Evolutionary conservation across 35 echinoderm and acorn worm genomes (phyloP), one percentile per base, ranked within the genome.

Genomic region (Holothuria glaberrima): DNA sequence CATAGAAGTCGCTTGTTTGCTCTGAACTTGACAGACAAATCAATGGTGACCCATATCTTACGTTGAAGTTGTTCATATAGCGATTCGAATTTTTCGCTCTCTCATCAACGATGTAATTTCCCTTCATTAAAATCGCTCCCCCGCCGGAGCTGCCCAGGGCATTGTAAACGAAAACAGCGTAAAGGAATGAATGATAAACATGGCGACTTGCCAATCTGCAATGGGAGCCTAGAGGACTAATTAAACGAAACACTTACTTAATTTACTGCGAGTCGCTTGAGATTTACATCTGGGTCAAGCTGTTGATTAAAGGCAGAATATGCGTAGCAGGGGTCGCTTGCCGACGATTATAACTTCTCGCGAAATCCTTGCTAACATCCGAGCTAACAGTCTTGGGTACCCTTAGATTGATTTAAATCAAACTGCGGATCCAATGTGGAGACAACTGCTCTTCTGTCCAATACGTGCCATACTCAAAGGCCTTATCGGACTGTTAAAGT

Each of bases 201-300:
- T 48, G 50, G 74, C 38, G 41, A 48, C 74, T 78, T 41, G 38
- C 50, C 50, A 48, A 48, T 48, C 38, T 24, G 12, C 50, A 48
- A 9, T 48, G 35, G 27, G 74, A 48, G 74, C 38, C 12, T 45
- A 35, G 74, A 78, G 27, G 74, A 48, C 74, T 78, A 78, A 78
- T 78, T 78, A 78, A 78, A 48, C 38, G 71, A 78, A 78, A 48
- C 46, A 48, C 46, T 78, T 78, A 48, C 74, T 78, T 27, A 78
- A 78, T 78, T 78, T 78, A 78, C 74, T 41, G 38, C 27, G 5
- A 48, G 74, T 78, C 74, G 38, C 74, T 48, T 78, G 74, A 78
- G 74, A 78, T 78, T 54, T 48, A 78, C 74, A 78, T 78, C 74
- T 78, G 74, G 74, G 74, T 78, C 74, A 48, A 50, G 12, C 74